Evolutionary conservation across 2,797 vertebrate species (phyloP).

Genomic region (Danionella dracula): DNA sequence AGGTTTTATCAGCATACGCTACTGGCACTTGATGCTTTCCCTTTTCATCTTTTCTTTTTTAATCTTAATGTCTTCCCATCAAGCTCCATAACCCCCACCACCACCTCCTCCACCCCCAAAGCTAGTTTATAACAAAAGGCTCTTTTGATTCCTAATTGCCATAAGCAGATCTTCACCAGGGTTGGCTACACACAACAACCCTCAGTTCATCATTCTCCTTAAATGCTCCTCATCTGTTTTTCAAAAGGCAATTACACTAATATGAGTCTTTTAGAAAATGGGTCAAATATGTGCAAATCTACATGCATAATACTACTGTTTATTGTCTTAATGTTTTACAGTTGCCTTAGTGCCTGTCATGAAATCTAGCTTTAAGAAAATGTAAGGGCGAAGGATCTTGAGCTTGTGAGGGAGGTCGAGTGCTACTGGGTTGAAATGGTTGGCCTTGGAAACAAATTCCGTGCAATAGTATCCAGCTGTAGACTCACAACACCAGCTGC

Average conservation of each 20-base stretch:
- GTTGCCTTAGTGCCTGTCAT: too few relatives aligned
- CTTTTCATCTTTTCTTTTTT: conserved; percentile 22
- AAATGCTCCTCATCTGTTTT: conserved; percentile 10
- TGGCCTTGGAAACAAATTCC: too few relatives aligned
- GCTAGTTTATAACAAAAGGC: conserved; percentile 39
- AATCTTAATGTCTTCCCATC: conserved; percentile 5
- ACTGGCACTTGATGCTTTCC: conserved; percentile 5
- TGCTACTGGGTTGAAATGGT: too few relatives aligned
- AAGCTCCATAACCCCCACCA: not conserved
- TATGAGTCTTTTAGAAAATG: not conserved
- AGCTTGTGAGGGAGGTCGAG: too few relatives aligned
- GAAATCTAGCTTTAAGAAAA: too few relatives aligned
- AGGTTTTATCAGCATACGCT: too few relatives aligned
- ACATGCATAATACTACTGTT: not conserved
- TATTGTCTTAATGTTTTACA: too few relatives aligned
- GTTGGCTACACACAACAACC: conserved; percentile 25
- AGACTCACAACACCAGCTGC: too few relatives aligned
- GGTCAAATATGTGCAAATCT: not conserved
- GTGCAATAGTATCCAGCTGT: too few relatives aligned
- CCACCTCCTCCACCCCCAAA: not conserved
- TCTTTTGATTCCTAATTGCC: conserved; percentile 45
- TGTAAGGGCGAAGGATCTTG: too few relatives aligned
- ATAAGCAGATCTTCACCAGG: conserved; percentile 37
- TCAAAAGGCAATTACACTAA: not conserved
- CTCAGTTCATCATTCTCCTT: conserved; percentile 9